Percentiles rank a stretch among this genome's conserved stretches.
phyloP scores from a whole-genome alignment of 2,888 invertebrate species.

The Hemaris fuciformis region DNA sequence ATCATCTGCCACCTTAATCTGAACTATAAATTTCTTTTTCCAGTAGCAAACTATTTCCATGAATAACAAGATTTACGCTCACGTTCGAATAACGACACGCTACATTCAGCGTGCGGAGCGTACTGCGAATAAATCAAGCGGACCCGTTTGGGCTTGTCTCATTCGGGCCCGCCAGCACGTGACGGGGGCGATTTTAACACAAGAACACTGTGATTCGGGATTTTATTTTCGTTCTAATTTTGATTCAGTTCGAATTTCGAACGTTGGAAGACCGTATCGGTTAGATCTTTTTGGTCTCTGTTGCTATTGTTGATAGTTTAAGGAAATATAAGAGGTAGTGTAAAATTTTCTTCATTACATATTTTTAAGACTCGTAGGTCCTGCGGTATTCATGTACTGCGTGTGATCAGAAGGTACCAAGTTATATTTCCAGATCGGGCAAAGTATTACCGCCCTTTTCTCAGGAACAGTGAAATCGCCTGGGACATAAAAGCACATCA shows the following conservation, averaged over 20 bases:
- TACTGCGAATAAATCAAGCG: constrained; percentile 61
- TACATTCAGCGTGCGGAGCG: constrained; percentile 49
- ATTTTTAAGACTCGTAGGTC: too few species aligned
- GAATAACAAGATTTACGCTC: constrained; percentile 55
- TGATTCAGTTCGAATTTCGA: constrained; percentile 32
- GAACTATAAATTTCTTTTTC: constrained; percentile 8
- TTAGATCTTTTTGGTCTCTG: too few species aligned
- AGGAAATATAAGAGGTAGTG: too few species aligned
- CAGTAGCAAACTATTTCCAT: constrained; percentile 21
- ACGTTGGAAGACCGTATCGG: constrained; percentile 28
- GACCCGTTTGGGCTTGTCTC: constrained; percentile 43
- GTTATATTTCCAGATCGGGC: too few species aligned
- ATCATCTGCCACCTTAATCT: constrained; percentile 11
- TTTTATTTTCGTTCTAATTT: constrained; percentile 16
- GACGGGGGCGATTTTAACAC: constrained; percentile 44
- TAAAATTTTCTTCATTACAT: too few species aligned
- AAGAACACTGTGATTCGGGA: constrained; percentile 11
- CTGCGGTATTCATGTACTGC: too few species aligned
- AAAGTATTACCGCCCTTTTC: too few species aligned
- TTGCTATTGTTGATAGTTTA: too few species aligned
- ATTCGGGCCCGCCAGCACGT: constrained; percentile 48
- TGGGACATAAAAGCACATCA: too few species aligned
- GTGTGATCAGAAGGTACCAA: too few species aligned
- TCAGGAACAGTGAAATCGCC: too few species aligned
- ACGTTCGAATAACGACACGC: constrained; percentile 54